A percentile compares a stretch with the other conserved stretches of the same genome.
These are phyloP conservation scores for Mionectes macconnelli DNA, from an alignment of 2,113 vertebrate species.

Conservation along the genomic window DNA sequence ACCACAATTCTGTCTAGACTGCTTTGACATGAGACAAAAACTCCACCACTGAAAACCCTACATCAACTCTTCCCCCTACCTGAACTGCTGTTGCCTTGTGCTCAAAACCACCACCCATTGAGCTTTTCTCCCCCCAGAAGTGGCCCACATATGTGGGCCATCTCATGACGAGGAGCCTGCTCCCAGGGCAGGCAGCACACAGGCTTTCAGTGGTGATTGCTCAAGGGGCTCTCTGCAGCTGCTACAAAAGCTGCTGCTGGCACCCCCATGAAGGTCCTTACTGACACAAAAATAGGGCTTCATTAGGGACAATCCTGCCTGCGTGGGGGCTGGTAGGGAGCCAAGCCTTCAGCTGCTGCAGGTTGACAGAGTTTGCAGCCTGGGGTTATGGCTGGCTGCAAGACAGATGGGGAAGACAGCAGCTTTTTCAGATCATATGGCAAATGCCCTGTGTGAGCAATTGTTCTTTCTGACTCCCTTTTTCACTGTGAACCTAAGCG, in stretches of 20 bases:
- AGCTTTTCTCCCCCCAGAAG: not conserved
- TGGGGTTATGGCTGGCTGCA: not conserved
- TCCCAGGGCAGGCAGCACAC: rapidly evolving
- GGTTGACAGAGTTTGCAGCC: not conserved
- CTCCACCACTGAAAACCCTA: not conserved
- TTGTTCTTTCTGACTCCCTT: not conserved
- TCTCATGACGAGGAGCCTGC: not conserved
- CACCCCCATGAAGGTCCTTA: not conserved
- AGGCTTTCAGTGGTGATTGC: not conserved
- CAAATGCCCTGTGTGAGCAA: not conserved
- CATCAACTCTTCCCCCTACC: not conserved
- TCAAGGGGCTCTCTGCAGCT: not conserved
- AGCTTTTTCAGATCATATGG: not conserved
- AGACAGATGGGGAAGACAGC: not conserved
- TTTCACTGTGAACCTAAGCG: not conserved
- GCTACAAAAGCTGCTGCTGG: rapidly evolving
- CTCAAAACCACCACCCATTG: rapidly evolving
- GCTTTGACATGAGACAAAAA: not conserved
- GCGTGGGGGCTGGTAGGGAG: not conserved
- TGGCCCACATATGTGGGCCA: not conserved
- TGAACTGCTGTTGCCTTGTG: not conserved
- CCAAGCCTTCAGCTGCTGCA: rapidly evolving
- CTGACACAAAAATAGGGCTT: rapidly evolving
- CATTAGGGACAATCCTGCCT: not conserved
- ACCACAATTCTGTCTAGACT: not conserved